These are phyloP conservation scores for Dendrolimus punctatus DNA, from an alignment of 1,140 invertebrate genomes.

Conservation along the genomic window DNA sequence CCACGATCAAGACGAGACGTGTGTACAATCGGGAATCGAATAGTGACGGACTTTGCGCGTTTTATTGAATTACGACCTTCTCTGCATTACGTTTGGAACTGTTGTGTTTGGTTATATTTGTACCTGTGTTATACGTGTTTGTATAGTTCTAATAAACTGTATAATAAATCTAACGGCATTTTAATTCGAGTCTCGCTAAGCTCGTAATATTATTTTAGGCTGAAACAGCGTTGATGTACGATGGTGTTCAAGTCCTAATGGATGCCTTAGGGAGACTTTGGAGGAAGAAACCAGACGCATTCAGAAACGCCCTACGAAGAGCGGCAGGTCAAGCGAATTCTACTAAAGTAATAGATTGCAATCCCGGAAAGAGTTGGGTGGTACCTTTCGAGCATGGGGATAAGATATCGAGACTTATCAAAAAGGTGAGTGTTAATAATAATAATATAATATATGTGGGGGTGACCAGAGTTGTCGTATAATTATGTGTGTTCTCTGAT, in stretches of 20 bases:
- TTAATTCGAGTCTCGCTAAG: too few species aligned
- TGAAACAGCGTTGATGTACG: conserved; percentile 94
- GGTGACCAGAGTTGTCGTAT: too few species aligned
- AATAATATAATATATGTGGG: background rate
- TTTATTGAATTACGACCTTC: too few species aligned
- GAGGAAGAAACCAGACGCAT: conserved; percentile 87
- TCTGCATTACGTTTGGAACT: too few species aligned
- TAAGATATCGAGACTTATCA: conserved; percentile 87
- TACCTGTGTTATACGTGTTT: too few species aligned
- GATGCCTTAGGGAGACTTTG: conserved; percentile 91
- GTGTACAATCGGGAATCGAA: too few species aligned
- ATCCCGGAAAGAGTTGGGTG: conserved; percentile 84
- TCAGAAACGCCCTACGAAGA: conserved; percentile 79
- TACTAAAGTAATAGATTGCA: conserved; percentile 86
- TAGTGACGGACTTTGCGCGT: too few species aligned
- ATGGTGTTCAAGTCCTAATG: conserved; percentile 92
- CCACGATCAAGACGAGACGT: too few species aligned
- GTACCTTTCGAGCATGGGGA: conserved; percentile 92
- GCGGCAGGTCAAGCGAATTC: conserved; percentile 74
- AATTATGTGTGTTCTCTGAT: too few species aligned
- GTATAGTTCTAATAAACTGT: too few species aligned
- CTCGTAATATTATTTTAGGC: conserved; percentile 69
- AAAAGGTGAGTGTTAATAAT: conserved; percentile 78
- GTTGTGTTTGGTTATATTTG: too few species aligned
- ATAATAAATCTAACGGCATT: too few species aligned